phyloP scores from a whole-genome alignment of 1,140 invertebrate genomes.

The Aphaenogaster floridana region DNA sequence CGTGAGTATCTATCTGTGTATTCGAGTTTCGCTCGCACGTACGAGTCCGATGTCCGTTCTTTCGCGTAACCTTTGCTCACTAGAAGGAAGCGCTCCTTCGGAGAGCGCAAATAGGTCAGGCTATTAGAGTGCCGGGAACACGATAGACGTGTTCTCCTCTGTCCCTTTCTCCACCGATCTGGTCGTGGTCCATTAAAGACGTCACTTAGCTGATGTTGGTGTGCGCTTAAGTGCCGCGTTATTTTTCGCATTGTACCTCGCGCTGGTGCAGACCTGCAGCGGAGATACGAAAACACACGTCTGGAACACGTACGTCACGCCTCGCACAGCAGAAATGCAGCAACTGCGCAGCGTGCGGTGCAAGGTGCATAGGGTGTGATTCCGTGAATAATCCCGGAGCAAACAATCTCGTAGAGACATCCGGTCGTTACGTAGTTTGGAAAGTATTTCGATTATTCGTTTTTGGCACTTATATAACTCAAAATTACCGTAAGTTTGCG shows the following conservation, averaged over 20 bases:
- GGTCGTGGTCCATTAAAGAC: slow-evolving; percentile 58
- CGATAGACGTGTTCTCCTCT: slow-evolving; percentile 37
- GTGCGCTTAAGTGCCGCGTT: slow-evolving; percentile 52
- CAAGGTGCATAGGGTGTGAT: slow-evolving; percentile 39
- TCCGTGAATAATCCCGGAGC: slow-evolving; percentile 22
- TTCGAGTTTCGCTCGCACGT: not conserved
- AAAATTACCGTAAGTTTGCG: not conserved
- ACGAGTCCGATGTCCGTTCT: slow-evolving; percentile 22
- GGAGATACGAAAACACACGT: slow-evolving; percentile 48
- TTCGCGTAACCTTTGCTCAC: slow-evolving; percentile 45
- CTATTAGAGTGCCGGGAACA: slow-evolving; percentile 51
- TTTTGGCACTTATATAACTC: not conserved
- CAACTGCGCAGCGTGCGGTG: slow-evolving; percentile 4
- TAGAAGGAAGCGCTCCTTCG: slow-evolving; percentile 38
- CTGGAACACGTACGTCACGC: slow-evolving; percentile 30
- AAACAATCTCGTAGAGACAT: not conserved
- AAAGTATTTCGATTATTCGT: not conserved
- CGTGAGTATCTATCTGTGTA: not conserved
- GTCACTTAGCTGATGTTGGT: slow-evolving; percentile 56
- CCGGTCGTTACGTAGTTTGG: not conserved
- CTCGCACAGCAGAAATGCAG: slow-evolving; percentile 29
- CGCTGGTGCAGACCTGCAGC: not conserved
- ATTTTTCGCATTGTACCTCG: slow-evolving; percentile 55
- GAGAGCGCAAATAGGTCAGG: slow-evolving; percentile 57
- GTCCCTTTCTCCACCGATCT: slow-evolving; percentile 13